A percentile compares a stretch with the other conserved stretches of the same genome.
phyloP scores from a whole-genome alignment of 2,797 vertebrate species.

The Cottoperca gobio region DNA sequence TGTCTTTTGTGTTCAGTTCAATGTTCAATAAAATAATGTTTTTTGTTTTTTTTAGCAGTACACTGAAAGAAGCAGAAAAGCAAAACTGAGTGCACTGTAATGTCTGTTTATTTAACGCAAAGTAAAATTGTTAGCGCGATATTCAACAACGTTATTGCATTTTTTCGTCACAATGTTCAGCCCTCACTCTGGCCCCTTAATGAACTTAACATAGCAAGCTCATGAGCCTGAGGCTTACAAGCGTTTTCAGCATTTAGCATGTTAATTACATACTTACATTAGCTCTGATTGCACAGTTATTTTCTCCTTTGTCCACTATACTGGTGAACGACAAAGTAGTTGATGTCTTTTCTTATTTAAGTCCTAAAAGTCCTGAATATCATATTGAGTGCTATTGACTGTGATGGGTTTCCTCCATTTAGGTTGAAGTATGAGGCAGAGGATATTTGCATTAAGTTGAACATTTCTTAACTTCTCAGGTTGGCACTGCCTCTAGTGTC shows the following conservation, averaged over 20 bases:
- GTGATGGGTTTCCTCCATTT: neutral
- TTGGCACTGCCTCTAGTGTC: neutral
- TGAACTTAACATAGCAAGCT: neutral
- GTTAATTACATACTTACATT: neutral
- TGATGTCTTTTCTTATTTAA: constrained; percentile 2
- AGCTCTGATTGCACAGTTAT: neutral
- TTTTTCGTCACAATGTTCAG: no score
- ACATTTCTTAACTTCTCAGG: neutral
- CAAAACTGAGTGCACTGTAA: no score
- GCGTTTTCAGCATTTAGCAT: neutral
- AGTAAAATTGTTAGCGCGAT: no score
- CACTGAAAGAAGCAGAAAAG: no score
- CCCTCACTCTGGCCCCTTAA: neutral
- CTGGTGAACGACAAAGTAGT: neutral
- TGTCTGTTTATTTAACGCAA: no score
- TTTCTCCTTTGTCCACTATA: neutral
- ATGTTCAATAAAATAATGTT: no score
- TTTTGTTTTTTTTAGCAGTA: no score
- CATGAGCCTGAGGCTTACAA: neutral
- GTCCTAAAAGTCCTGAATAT: neutral
- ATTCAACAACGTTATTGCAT: no score
- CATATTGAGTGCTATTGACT: neutral
- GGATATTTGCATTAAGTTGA: neutral
- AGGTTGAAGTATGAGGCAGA: constrained; percentile 4
- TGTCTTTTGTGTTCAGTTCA: no score